Conservation (phyloP, 2,888 invertebrate species). For the Acanthosepion lycidas region DNA sequence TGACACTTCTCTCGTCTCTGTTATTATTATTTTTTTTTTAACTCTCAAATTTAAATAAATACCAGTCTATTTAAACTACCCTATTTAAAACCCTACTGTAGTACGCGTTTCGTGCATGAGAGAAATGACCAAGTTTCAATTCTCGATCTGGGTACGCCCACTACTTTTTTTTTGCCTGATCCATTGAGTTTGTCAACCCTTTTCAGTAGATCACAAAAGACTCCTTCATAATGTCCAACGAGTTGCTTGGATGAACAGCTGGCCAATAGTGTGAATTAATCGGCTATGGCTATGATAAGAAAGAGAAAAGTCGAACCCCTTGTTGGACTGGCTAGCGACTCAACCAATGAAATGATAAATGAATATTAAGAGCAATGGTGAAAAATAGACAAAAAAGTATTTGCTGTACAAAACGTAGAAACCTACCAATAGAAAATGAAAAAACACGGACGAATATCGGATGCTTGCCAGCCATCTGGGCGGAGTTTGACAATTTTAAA, state of each 20-base stretch:
- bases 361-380: too few species aligned
- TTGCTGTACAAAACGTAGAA: neutral
- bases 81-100: too few species aligned
- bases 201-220: neutral
- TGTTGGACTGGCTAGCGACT: neutral
- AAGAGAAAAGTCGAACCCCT: neutral
- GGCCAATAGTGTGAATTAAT: neutral
- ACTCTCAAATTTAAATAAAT: too few species aligned
- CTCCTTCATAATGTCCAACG: neutral
- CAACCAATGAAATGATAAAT: constrained; percentile 33
- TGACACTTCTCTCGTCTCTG: too few species aligned
- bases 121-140: neutral
- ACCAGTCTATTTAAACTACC: too few species aligned
- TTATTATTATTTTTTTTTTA: too few species aligned
- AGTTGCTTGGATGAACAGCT: neutral
- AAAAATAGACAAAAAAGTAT: neutral
- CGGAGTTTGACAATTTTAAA: neutral
- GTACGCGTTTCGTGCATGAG: neutral
- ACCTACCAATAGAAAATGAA: neutral
- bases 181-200: too few species aligned
- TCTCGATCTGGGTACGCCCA: neutral
- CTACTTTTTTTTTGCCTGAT: neutral
- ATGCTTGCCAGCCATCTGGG: neutral
- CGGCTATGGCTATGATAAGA: neutral
- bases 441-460: neutral